A percentile compares a stretch with the other conserved stretches of the same genome.
These are phyloP conservation scores for Rousettus madagascariensis DNA, from an alignment of 2,797 vertebrate genomes.

Conservation along the genomic window DNA sequence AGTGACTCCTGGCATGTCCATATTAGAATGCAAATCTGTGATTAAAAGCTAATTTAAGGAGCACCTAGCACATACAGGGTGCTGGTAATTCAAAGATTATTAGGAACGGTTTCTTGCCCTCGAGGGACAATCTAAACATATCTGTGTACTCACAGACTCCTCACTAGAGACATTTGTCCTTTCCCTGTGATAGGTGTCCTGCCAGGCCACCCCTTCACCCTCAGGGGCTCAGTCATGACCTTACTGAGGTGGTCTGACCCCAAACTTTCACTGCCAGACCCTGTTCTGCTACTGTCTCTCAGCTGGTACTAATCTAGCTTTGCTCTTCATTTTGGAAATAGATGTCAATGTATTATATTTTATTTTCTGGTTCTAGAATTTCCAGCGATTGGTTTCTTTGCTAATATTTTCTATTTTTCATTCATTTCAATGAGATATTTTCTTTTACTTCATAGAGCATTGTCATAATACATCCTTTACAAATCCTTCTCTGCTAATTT, in stretches of 20 bases:
- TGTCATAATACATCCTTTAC: neutral
- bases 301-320: neutral
- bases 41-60: neutral
- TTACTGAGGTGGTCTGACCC: neutral
- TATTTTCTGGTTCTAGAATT: neutral
- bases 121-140: neutral
- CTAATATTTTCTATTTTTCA: neutral
- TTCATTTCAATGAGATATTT: neutral
- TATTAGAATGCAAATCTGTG: neutral
- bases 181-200: neutral
- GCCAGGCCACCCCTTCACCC: neutral
- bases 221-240: neutral
- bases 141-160: neutral
- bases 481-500: conserved; percentile 31
- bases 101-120: neutral
- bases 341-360: neutral
- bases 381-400: neutral
- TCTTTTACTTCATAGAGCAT: neutral
- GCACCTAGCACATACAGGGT: neutral
- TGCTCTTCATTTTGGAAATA: conserved; percentile 12
- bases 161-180: neutral
- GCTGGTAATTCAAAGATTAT: neutral
- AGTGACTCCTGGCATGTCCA: neutral
- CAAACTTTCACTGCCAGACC: neutral
- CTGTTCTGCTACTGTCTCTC: neutral